Base-by-base conservation (phyloP, 2,113 vertebrate genomes). In the Equus quagga region DNA sequence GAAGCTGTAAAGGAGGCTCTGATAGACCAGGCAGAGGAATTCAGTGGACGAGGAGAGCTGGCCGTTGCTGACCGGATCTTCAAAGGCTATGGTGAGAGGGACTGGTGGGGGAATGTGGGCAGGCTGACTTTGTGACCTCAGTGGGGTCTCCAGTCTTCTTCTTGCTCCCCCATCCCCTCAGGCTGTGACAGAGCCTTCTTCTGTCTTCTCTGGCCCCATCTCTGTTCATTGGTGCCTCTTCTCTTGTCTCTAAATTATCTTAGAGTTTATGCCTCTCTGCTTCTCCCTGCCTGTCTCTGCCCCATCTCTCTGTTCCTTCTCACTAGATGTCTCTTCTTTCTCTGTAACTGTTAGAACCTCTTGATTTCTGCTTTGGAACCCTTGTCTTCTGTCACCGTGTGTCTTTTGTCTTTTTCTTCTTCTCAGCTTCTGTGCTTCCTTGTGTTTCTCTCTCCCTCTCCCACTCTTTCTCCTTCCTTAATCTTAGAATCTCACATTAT, bases 21-120 rank as follows among this genome's bases (percentile, higher is more conserved):
- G 73, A 70, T 98, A 70, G 96, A 98, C 54, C 97, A 98, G 54
- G 98, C 97, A 1, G 98, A 98, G 33, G 97, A 98, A 6, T 98
- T 98, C 72, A 92, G 96, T 1, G 97, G 94, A 8, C 65, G 98
- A 56, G 98, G 98, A 0, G 3, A 75, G 10, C 93, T 97, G 54
- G 96, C 96, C 41, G 93, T 81, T 31, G 96, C 96, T 11, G 26
- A 96, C 46, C 67, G 62, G 49, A 28, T 98, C 89, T 96, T 96
- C 72, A 73, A 97, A 65, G 97, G 85, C 93, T 98, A 98, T 1
- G 98, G 98, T 98, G 64, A 98, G 97, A 18, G 21, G 78, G 10
- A 10, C 13, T 4, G 4, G 19, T 8, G 33, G 41, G n/a, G 41
- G 64, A 24, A 13, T 0, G n/a, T 19, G 46, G 7, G 3, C 54